A percentile compares a stretch with the other conserved stretches of the same genome.
These are phyloP conservation scores for Clytia hemisphaerica DNA, from an alignment of 30 jellyfish, hydroid and myxozoan species.

Conservation along the genomic window DNA sequence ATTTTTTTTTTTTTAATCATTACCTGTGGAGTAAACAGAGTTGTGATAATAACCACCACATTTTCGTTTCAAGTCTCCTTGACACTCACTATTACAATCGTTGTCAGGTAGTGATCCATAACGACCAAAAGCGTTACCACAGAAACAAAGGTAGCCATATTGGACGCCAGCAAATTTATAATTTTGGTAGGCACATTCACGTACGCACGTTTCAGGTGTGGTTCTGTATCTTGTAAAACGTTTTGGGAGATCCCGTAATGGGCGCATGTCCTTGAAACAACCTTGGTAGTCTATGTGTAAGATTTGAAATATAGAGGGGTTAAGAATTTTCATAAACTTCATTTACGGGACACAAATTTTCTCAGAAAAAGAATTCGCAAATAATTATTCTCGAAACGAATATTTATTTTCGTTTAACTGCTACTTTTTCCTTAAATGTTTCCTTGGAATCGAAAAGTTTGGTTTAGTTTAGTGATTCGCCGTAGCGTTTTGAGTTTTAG, in stretches of 20 bases:
- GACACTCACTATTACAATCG: conserved; percentile 62
- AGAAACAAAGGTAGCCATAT: conserved; percentile 81
- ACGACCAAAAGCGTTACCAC: conserved; percentile 92
- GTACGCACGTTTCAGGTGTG: conserved; percentile 91
- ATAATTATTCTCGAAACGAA: too few relatives aligned
- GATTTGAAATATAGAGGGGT: too few relatives aligned
- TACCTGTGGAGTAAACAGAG: conserved; percentile 74
- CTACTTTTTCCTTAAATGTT: too few relatives aligned
- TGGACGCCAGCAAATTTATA: conserved; percentile 91
- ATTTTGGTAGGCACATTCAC: conserved; percentile 84
- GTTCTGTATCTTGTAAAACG: conserved; percentile 80
- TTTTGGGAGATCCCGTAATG: conserved; percentile 83
- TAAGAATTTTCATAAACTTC: too few relatives aligned
- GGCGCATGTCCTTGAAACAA: conserved; percentile 72
- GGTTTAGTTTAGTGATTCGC: too few relatives aligned
- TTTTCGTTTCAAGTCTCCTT: conserved; percentile 60
- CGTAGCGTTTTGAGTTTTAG: too few relatives aligned
- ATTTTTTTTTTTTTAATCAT: not conserved
- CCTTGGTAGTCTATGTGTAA: conserved; percentile 62
- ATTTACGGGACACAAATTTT: too few relatives aligned
- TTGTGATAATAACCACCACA: conserved; percentile 94
- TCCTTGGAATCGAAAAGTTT: too few relatives aligned
- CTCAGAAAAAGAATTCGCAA: too few relatives aligned
- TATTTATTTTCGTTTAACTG: too few relatives aligned
- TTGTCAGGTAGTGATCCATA: conserved; percentile 74